Evolutionary conservation across 2,888 invertebrate species (phyloP).

Genomic region (Chloroclysta siterata): DNA sequence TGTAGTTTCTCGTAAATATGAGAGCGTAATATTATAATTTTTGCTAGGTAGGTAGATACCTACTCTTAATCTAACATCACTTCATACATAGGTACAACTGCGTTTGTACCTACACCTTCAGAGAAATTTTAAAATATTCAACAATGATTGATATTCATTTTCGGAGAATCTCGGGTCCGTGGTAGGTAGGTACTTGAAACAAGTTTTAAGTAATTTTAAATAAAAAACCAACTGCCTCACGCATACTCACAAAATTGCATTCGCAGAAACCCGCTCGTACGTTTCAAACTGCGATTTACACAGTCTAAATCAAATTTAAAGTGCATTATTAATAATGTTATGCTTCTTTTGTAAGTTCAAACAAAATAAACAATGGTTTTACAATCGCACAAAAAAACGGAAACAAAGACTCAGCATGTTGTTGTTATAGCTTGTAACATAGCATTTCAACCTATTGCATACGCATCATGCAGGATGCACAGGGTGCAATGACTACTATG

Average conservation of each 20-base stretch:
- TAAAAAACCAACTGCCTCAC: conserved; percentile 29
- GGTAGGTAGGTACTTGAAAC: conserved; percentile 12
- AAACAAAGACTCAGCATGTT: conserved; percentile 21
- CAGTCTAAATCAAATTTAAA: conserved; percentile 5
- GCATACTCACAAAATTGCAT: conserved; percentile 41
- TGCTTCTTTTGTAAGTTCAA: background rate
- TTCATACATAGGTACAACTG: too few species aligned
- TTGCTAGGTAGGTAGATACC: too few species aligned
- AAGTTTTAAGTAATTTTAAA: conserved; percentile 36
- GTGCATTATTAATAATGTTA: background rate
- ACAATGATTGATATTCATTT: conserved; percentile 34
- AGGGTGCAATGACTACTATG: conserved; percentile 19
- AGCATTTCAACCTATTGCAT: conserved; percentile 13
- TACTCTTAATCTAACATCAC: too few species aligned
- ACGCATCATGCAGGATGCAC: conserved; percentile 28
- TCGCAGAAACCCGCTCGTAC: conserved; percentile 45
- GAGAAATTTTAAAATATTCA: conserved; percentile 6
- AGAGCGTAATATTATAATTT: too few species aligned
- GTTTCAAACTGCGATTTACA: conserved; percentile 33
- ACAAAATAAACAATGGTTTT: background rate
- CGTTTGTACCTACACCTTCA: background rate
- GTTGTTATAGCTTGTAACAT: conserved; percentile 17
- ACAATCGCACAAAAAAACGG: conserved; percentile 6
- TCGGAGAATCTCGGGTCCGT: conserved; percentile 29
- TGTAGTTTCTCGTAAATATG: too few species aligned